Evolutionary conservation across 2,113 vertebrate genomes (phyloP).

Genomic region (Malurus melanocephalus): DNA sequence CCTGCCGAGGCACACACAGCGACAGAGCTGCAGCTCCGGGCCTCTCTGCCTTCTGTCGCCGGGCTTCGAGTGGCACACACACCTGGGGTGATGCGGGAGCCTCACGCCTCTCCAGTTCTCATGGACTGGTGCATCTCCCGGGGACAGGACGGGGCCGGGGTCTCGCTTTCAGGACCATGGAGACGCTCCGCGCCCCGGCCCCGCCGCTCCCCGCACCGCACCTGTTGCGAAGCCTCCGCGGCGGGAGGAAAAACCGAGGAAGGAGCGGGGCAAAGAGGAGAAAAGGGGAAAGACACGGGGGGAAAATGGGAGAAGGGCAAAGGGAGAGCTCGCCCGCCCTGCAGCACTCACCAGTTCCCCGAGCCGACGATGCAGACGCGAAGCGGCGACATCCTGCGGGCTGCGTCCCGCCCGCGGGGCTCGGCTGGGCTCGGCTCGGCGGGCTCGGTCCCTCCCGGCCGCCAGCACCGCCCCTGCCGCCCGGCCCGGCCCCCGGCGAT

Average conservation of each 20-base stretch:
- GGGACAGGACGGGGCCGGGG: neutral
- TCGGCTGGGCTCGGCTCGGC: neutral
- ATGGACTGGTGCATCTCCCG: rapidly evolving
- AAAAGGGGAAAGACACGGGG: neutral
- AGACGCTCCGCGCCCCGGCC: neutral
- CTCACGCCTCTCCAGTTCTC: rapidly evolving
- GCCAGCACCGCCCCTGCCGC: neutral
- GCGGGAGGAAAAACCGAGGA: neutral
- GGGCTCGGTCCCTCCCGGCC: neutral
- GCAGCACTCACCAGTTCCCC: constrained; percentile 79
- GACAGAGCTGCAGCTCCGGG: neutral
- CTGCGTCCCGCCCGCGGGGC: neutral
- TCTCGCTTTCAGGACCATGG: constrained; percentile 8
- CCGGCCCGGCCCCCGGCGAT: neutral
- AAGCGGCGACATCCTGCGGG: constrained; percentile 43
- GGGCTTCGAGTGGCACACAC: rapidly evolving
- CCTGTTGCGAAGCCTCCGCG: constrained; percentile 2
- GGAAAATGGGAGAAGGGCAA: neutral
- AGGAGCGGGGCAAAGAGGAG: neutral
- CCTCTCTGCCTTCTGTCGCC: neutral
- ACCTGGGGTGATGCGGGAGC: neutral
- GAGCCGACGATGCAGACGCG: constrained; percentile 84
- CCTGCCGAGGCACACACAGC: neutral
- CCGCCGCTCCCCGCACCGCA: neutral
- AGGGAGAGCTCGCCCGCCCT: neutral